These are phyloP conservation scores for Rhynchopsitta pachyrhyncha DNA, from an alignment of 2,113 vertebrate species.

Conservation along the genomic window DNA sequence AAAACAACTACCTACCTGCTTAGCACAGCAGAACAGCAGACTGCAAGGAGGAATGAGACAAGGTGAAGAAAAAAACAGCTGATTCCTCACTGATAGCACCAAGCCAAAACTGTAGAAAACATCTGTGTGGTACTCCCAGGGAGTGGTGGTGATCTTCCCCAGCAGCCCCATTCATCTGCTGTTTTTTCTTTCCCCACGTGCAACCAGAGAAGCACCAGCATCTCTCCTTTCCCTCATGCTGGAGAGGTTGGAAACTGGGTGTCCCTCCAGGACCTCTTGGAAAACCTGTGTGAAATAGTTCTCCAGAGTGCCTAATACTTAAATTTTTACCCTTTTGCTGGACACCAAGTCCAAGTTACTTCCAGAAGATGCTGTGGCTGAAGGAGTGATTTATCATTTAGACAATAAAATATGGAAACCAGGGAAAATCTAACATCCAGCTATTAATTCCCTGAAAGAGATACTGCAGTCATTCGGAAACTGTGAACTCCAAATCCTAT, in stretches of 20 bases:
- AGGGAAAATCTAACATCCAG: not conserved
- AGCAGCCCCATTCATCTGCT: not conserved
- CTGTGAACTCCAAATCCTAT: not conserved
- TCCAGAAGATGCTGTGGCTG: not conserved
- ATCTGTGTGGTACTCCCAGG: accelerated
- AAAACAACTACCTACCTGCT: not conserved
- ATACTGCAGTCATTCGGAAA: not conserved
- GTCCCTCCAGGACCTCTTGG: not conserved
- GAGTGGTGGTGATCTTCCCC: too few species aligned
- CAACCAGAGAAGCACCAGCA: too few species aligned
- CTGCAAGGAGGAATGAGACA: not conserved
- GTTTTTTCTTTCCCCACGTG: accelerated
- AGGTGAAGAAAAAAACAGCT: accelerated
- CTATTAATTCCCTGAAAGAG: not conserved
- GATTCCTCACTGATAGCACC: accelerated
- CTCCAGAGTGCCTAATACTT: not conserved
- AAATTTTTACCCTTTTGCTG: not conserved
- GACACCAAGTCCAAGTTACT: not conserved
- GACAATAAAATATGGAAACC: not conserved
- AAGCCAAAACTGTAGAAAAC: not conserved
- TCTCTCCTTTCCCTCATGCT: not conserved
- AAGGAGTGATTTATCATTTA: not conserved
- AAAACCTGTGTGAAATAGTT: not conserved
- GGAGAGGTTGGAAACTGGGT: not conserved
- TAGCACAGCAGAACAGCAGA: not conserved